These are phyloP conservation scores for Todiramphus chloris DNA, from an alignment of 2,113 vertebrate species.

Conservation along the genomic window DNA sequence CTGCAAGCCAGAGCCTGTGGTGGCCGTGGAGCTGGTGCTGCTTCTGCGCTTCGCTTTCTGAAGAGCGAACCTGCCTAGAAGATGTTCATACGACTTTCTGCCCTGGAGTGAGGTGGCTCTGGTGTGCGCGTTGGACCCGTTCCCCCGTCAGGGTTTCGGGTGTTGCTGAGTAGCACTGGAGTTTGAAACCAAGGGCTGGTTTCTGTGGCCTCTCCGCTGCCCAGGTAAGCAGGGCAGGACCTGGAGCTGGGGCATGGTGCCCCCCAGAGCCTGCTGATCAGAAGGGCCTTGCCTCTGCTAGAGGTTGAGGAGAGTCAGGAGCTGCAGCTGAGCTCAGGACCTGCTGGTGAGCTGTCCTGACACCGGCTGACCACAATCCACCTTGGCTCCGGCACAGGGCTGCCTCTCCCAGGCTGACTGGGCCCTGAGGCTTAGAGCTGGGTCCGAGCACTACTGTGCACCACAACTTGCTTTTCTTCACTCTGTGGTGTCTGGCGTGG, in stretches of 20 bases:
- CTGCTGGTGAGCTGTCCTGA: background rate
- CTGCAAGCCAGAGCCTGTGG: rapidly evolving
- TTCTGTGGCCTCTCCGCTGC: background rate
- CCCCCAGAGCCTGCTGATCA: background rate
- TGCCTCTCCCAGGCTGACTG: background rate
- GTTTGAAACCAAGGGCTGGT: background rate
- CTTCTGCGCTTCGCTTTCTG: background rate
- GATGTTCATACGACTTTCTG: rapidly evolving
- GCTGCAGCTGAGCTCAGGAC: background rate
- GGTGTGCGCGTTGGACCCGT: rapidly evolving
- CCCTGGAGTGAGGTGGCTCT: background rate
- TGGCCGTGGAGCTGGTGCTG: background rate
- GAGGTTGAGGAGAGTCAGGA: background rate
- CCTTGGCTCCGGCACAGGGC: rapidly evolving
- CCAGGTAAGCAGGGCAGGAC: background rate
- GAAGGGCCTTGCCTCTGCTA: background rate
- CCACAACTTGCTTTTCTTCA: background rate
- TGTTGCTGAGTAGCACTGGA: background rate
- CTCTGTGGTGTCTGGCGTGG: background rate
- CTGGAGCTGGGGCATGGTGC: background rate
- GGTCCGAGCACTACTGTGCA: background rate
- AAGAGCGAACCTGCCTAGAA: background rate
- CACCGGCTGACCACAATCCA: rapidly evolving
- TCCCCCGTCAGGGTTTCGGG: background rate
- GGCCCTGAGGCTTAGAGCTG: background rate